A percentile compares a stretch with the other conserved stretches of the same genome.
These are phyloP conservation scores for Drosophila aldrichi DNA, from an alignment of 2,888 invertebrate genomes.

Conservation along the genomic window DNA sequence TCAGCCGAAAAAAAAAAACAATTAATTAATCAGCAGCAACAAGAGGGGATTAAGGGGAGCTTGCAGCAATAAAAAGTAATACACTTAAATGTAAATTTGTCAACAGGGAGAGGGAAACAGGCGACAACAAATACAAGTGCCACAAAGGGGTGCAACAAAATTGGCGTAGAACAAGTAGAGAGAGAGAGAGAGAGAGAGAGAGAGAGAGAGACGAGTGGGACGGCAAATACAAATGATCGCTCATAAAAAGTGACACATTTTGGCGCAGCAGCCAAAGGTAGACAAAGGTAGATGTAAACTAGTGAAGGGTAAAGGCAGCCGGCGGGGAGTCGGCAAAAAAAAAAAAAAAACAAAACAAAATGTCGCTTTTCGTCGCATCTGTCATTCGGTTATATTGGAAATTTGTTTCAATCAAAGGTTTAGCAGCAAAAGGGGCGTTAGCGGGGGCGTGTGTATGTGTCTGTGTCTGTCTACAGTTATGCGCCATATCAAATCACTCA, in stretches of 20 bases:
- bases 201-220: background rate
- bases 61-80: conserved; percentile 68
- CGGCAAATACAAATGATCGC: conserved; percentile 68
- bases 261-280: conserved; percentile 50
- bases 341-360: conserved; percentile 39
- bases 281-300: conserved; percentile 1
- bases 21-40: conserved; percentile 72
- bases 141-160: conserved; percentile 36
- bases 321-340: conserved; percentile 6
- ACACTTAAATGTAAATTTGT: conserved; percentile 80
- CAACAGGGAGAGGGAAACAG: conserved; percentile 46
- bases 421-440: conserved; percentile 22
- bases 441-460: background rate
- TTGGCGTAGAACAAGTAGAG: conserved; percentile 15
- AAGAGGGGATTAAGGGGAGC: conserved; percentile 29
- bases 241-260: conserved; percentile 81
- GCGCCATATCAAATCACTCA: conserved; percentile 79
- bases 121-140: conserved; percentile 54
- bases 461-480: conserved; percentile 37
- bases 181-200: background rate
- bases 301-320: background rate
- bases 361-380: conserved; percentile 67
- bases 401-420: conserved; percentile 80
- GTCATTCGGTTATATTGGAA: conserved; percentile 75
- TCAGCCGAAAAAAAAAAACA: conserved; percentile 38